phyloP scores from a whole-genome alignment of 2,888 invertebrate species.

The Alsophila aescularia region DNA sequence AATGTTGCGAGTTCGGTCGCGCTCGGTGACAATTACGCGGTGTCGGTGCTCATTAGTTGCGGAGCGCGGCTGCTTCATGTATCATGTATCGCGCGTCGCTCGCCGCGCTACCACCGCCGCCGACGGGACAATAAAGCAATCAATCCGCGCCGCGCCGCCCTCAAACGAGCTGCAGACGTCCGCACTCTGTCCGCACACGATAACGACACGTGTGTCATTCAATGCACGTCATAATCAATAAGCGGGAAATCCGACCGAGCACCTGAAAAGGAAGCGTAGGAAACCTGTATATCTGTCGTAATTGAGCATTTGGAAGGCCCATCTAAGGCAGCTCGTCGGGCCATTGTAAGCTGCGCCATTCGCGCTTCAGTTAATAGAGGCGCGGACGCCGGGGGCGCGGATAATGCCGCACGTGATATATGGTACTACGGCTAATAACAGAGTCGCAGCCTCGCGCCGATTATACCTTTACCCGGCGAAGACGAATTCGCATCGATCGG shows the following conservation, averaged over 20 bases:
- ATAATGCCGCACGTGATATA: slow-evolving; percentile 81
- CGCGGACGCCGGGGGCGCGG: slow-evolving; percentile 76
- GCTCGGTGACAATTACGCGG: slow-evolving; percentile 73
- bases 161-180: slow-evolving; percentile 63
- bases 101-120: slow-evolving; percentile 49
- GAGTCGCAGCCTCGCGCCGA: slow-evolving; percentile 69
- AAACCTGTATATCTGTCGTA: slow-evolving; percentile 33
- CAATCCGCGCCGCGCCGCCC: slow-evolving; percentile 65
- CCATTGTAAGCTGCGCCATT: slow-evolving; percentile 62
- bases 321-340: slow-evolving; percentile 60
- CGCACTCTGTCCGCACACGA: slow-evolving; percentile 46
- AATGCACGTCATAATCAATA: slow-evolving; percentile 45
- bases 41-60: slow-evolving; percentile 74
- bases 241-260: slow-evolving; percentile 26
- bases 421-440: slow-evolving; percentile 82
- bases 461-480: slow-evolving; percentile 79
- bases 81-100: slow-evolving; percentile 76
- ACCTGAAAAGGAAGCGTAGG: slow-evolving; percentile 34
- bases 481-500: slow-evolving; percentile 80
- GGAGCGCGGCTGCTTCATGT: slow-evolving; percentile 73
- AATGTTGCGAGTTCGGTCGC: slow-evolving; percentile 51
- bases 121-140: slow-evolving; percentile 80
- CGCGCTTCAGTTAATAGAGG: slow-evolving; percentile 72
- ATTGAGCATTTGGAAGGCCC: slow-evolving; percentile 39
- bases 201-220: slow-evolving; percentile 52